These are phyloP conservation scores for Parambassis ranga DNA, from an alignment of 2,797 vertebrate species.

Conservation along the genomic window DNA sequence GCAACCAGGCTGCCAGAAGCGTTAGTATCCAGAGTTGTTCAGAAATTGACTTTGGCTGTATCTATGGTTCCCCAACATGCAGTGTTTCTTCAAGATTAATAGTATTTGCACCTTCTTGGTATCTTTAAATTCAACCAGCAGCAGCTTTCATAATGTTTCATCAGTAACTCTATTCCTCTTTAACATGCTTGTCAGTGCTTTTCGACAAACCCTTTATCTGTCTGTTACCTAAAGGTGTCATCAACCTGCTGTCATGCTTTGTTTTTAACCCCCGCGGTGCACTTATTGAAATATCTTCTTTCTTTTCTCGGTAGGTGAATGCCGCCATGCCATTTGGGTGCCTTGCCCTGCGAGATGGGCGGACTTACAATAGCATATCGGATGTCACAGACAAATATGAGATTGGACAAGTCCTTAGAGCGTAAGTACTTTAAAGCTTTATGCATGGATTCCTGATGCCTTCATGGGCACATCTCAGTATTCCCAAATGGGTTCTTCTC, in stretches of 20 bases:
- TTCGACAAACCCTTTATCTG: slow-evolving; percentile 28
- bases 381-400: slow-evolving; percentile 90
- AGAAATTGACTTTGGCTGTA: slow-evolving; percentile 35
- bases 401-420: slow-evolving; percentile 86
- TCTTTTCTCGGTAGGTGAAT: slow-evolving; percentile 74
- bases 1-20: slow-evolving; percentile 60
- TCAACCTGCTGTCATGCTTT: neutral
- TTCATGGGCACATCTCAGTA: slow-evolving; percentile 23
- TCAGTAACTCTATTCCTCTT: slow-evolving; percentile 38
- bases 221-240: slow-evolving; percentile 30
- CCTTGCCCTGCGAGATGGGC: slow-evolving; percentile 87
- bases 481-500: slow-evolving; percentile 16
- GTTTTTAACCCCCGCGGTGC: slow-evolving; percentile 1
- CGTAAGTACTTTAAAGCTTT: slow-evolving; percentile 78
- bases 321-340: slow-evolving; percentile 90
- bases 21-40: slow-evolving; percentile 39
- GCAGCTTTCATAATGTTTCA: slow-evolving; percentile 51
- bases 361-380: slow-evolving; percentile 81
- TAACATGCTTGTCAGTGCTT: slow-evolving; percentile 18
- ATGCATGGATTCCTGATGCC: neutral
- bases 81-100: slow-evolving; percentile 36
- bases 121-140: slow-evolving; percentile 18
- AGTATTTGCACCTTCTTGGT: neutral
- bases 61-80: slow-evolving; percentile 16
- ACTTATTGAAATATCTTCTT: slow-evolving; percentile 22